Evolutionary conservation across 1,140 invertebrate species (phyloP).

Genomic region (Cataglyphis hispanica): DNA sequence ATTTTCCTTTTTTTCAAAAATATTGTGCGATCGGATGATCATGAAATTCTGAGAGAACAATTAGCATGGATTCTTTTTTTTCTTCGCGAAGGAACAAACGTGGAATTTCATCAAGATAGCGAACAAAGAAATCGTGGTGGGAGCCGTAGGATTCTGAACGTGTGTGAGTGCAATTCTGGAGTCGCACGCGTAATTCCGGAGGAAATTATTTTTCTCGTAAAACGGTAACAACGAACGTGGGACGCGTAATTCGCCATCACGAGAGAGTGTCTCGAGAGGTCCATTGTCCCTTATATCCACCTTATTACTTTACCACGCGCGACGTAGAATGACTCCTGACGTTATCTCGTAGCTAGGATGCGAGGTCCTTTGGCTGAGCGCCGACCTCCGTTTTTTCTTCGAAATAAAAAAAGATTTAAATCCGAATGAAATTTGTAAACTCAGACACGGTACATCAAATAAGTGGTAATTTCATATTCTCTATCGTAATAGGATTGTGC

Average conservation of each 20-base stretch:
- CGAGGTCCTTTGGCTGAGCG: background rate
- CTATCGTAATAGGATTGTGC: too few relatives aligned
- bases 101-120: conserved; percentile 15
- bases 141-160: conserved; percentile 15
- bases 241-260: conserved; percentile 57
- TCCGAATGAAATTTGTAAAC: background rate
- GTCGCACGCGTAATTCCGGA: conserved; percentile 63
- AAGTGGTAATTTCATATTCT: background rate
- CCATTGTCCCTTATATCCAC: conserved; percentile 63
- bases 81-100: background rate
- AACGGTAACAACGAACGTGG: conserved; percentile 64
- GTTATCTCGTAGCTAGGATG: background rate
- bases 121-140: conserved; percentile 1
- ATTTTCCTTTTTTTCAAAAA: conserved; percentile 14
- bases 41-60: conserved; percentile 25
- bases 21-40: conserved; percentile 7
- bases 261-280: conserved; percentile 41
- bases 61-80: background rate
- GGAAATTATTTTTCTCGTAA: conserved; percentile 68
- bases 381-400: conserved; percentile 1
- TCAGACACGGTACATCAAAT: background rate
- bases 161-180: conserved; percentile 39
- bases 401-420: background rate
- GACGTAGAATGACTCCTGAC: conserved; percentile 38
- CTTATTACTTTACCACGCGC: conserved; percentile 48